Evolutionary conservation across 2,113 vertebrate genomes (phyloP).

Genomic region (Ictidomys tridecemlineatus): DNA sequence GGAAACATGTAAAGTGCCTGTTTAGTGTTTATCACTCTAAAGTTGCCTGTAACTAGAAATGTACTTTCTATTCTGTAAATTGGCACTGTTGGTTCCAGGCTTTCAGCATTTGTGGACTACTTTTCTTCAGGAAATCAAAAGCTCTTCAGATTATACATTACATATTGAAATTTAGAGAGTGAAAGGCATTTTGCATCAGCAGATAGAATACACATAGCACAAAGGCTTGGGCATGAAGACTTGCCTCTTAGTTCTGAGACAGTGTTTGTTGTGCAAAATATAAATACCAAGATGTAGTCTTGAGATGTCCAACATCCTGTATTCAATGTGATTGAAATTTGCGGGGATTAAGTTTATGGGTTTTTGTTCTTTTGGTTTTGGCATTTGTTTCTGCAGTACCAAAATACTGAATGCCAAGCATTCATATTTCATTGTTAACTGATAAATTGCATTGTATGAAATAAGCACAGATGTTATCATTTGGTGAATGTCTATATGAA

Average conservation of each 20-base stretch:
- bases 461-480: background rate
- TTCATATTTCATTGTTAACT: background rate
- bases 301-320: background rate
- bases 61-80: background rate
- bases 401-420: background rate
- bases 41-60: slow-evolving; percentile 36
- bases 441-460: background rate
- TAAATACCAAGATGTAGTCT: slow-evolving; percentile 4
- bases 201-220: slow-evolving; percentile 14
- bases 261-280: slow-evolving; percentile 4
- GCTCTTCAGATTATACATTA: background rate
- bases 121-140: slow-evolving; percentile 62
- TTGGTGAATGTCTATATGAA: background rate
- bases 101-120: background rate
- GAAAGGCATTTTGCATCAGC: slow-evolving; percentile 51
- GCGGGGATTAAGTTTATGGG: background rate
- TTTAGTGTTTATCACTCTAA: slow-evolving; percentile 28
- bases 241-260: background rate
- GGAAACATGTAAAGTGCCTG: background rate
- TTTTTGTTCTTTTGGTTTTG: background rate
- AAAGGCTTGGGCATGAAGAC: slow-evolving; percentile 41
- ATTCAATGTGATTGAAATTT: slow-evolving; percentile 15
- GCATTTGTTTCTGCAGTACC: background rate
- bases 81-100: background rate
- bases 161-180: slow-evolving; percentile 34